Conservation (phyloP, 1,140 invertebrate genomes). For the Adoxophyes honmai region DNA sequence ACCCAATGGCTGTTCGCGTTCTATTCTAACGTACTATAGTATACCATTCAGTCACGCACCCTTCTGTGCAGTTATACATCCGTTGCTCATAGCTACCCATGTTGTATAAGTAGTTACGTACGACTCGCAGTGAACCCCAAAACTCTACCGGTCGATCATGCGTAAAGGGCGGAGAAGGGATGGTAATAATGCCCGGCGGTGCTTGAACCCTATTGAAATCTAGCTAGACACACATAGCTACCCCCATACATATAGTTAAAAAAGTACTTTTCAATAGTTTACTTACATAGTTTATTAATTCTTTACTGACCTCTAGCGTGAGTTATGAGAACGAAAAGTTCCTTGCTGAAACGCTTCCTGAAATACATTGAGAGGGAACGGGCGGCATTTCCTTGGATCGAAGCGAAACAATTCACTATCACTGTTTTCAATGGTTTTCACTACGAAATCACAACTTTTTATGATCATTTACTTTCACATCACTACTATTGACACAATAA, state of each 20-base stretch:
- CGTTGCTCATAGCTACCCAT: neutral
- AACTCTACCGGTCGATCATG: conserved; percentile 73
- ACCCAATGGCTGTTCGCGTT: too few relatives aligned
- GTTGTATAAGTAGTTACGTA: neutral
- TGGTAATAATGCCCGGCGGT: conserved; percentile 62
- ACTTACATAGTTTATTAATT: conserved; percentile 21
- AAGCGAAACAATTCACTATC: conserved; percentile 53
- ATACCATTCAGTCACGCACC: conserved; percentile 53
- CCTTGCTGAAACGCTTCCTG: conserved; percentile 71
- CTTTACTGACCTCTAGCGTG: conserved; percentile 74
- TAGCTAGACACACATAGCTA: conserved; percentile 28
- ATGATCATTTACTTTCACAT: conserved; percentile 36
- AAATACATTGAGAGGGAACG: conserved; percentile 60
- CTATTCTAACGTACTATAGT: conserved; percentile 17
- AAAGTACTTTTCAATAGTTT: conserved; percentile 13
- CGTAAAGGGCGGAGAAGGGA: conserved; percentile 75
- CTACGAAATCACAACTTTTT: conserved; percentile 47
- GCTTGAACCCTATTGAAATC: conserved; percentile 50
- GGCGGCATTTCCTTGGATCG: conserved; percentile 68
- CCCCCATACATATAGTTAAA: neutral
- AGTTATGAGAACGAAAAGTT: conserved; percentile 73
- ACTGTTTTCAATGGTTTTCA: conserved; percentile 48
- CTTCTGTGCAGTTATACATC: conserved; percentile 28
- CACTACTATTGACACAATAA: conserved; percentile 32
- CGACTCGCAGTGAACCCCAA: conserved; percentile 52